These are phyloP conservation scores for Phycodurus eques DNA, from an alignment of 2,113 vertebrate genomes.

Conservation along the genomic window DNA sequence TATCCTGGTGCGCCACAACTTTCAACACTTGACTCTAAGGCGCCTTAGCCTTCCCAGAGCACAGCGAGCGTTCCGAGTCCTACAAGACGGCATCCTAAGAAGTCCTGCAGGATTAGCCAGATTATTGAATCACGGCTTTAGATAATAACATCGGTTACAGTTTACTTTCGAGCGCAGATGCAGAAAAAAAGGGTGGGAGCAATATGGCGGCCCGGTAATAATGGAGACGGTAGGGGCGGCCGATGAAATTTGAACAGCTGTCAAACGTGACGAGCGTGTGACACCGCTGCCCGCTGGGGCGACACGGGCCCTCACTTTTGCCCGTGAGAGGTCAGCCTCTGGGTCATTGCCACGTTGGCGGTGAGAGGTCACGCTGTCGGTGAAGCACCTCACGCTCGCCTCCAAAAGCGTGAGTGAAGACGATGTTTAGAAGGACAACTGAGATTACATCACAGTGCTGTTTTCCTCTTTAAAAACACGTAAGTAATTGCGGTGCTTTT, in stretches of 20 bases:
- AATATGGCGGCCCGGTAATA: conserved; percentile 68
- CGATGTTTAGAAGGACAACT: not conserved
- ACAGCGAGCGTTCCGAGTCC: conserved; percentile 63
- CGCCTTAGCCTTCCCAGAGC: conserved; percentile 61
- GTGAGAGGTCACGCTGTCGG: conserved; percentile 60
- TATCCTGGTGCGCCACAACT: conserved; percentile 44
- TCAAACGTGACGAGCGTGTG: conserved; percentile 66
- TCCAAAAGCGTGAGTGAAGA: too few relatives aligned
- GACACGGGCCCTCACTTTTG: conserved; percentile 47
- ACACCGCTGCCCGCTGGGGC: conserved; percentile 61
- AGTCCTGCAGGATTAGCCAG: conserved; percentile 69
- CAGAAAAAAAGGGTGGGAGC: conserved; percentile 32
- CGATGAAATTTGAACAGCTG: conserved; percentile 68
- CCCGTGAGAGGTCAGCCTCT: conserved; percentile 51
- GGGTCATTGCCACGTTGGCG: conserved; percentile 37
- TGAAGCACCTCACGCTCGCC: conserved; percentile 48
- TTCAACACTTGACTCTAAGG: conserved; percentile 62
- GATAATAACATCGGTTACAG: conserved; percentile 74
- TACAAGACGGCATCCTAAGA: conserved; percentile 63
- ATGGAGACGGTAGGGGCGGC: conserved; percentile 65
- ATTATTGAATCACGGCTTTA: conserved; percentile 75
- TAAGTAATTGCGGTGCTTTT: too few relatives aligned
- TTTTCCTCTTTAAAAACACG: too few relatives aligned
- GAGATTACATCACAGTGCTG: not conserved
- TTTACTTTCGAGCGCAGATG: conserved; percentile 70